Conservation (phyloP, 2,113 vertebrate species). For the Pampusana beccarii region DNA sequence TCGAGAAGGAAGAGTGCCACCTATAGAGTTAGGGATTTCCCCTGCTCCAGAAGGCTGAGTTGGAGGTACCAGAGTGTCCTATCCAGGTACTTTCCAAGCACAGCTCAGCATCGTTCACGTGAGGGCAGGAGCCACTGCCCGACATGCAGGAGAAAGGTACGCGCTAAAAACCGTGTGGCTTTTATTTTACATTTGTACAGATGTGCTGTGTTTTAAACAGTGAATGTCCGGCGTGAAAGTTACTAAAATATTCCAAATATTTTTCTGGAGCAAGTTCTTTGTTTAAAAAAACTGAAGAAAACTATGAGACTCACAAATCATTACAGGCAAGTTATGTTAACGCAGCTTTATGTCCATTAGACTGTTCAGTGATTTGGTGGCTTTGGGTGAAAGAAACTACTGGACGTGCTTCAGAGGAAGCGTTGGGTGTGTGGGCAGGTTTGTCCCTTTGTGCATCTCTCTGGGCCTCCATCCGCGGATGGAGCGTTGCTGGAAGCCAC, state of each 20-base stretch:
- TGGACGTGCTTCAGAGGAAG: background rate
- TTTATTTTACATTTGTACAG: background rate
- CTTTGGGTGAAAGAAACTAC: background rate
- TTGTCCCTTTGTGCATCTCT: background rate
- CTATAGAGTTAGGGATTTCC: background rate
- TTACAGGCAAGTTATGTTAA: too few species aligned
- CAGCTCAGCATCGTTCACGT: background rate
- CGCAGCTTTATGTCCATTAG: accelerated
- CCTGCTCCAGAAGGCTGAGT: background rate
- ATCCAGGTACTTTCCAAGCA: background rate
- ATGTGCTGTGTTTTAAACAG: background rate
- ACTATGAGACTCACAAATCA: background rate
- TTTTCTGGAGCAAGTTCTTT: background rate
- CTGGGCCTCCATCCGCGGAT: constrained; percentile 65
- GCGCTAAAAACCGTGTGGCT: accelerated
- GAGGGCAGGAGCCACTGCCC: background rate
- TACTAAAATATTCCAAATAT: background rate
- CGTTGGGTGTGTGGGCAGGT: background rate
- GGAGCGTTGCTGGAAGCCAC: constrained; percentile 76
- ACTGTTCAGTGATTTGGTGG: background rate
- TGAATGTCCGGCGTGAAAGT: background rate
- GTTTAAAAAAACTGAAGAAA: background rate
- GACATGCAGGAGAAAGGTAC: background rate
- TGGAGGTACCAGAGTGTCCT: background rate
- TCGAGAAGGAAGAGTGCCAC: constrained; percentile 37